Evolutionary conservation across 2,888 invertebrate species (phyloP).

Genomic region (Sarcophaga variegata): DNA sequence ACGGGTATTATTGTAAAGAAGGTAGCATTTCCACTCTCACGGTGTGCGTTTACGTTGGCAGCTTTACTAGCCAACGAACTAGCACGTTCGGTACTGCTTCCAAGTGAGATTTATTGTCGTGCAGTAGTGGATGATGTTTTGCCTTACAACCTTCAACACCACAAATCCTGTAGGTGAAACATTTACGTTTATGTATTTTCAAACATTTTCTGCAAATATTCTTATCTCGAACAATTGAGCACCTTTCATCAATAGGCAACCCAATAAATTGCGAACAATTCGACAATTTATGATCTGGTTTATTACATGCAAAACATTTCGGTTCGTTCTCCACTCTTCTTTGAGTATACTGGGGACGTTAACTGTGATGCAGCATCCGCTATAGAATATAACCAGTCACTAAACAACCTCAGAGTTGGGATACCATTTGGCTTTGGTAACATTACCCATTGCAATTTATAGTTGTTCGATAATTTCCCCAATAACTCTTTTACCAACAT

Average conservation of each 20-base stretch:
- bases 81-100: not conserved
- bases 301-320: slow-evolving; percentile 27
- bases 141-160: slow-evolving; percentile 39
- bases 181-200: slow-evolving; percentile 32
- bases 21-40: not conserved
- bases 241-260: not conserved
- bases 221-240: not conserved
- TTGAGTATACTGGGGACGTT: not conserved
- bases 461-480: slow-evolving; percentile 39
- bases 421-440: slow-evolving; percentile 18
- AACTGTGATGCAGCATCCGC: slow-evolving; percentile 27
- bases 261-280: not conserved
- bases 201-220: slow-evolving; percentile 35
- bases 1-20: slow-evolving; percentile 39
- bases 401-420: slow-evolving; percentile 26
- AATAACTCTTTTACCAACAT: slow-evolving; percentile 45
- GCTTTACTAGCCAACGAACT: not conserved
- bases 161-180: slow-evolving; percentile 5
- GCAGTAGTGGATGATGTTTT: slow-evolving; percentile 52
- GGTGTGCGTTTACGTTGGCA: slow-evolving; percentile 43
- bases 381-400: slow-evolving; percentile 33
- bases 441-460: slow-evolving; percentile 51
- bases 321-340: too few relatives aligned
- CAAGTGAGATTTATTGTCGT: not conserved
- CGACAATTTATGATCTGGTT: slow-evolving; percentile 3